Base-by-base conservation (phyloP, 2,113 vertebrate species). In the Gila orcuttii region DNA sequence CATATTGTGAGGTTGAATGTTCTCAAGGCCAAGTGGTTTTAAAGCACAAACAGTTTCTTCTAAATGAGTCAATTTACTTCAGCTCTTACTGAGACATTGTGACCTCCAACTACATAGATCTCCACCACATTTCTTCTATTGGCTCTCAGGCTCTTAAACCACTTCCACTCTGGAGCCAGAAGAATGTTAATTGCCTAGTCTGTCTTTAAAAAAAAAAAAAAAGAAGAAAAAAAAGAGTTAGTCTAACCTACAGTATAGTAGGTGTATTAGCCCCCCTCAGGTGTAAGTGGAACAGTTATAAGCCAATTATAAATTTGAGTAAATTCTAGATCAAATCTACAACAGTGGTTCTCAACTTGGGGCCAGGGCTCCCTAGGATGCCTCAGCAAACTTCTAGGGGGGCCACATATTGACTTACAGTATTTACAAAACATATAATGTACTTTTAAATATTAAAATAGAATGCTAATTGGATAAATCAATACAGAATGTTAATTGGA, bases 11-110 rank as follows among this genome's bases (percentile, higher is more conserved):
- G 68, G 60, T 28, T 87, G 62, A 31, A 76, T 59, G 60, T 42
- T 62, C 57, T 79, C 36, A 60, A 80, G 80, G 80, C 74, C 42
- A 66, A 86, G 50, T 33, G 74, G 64, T 79, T 89, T 82, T 73
- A 80, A 45, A 52, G 45, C 33, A 79, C 77, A n/a, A 50, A 73
- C 28, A 66, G 45, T 66, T 71, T 77, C 47, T 83, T 81, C 73
- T 71, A 87, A 87, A 87, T 76, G 84, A 66, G 68, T 80, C 83
- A 68, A 84, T 87, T 89, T 87, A n/a, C 62, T 75, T 10, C 5
- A 33, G 11, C 52, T 62, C 47, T 84, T 28, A 82, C 57, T 60
- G 28, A 23, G 45, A 64, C 79, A 82, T 36, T 64, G 59, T 74
- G 52, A 85, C 87, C 83, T 71, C 83, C 39, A 21, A 57, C 80